Conservation (phyloP, 2,888 invertebrate species). For the Eucriotettix oculatus region DNA sequence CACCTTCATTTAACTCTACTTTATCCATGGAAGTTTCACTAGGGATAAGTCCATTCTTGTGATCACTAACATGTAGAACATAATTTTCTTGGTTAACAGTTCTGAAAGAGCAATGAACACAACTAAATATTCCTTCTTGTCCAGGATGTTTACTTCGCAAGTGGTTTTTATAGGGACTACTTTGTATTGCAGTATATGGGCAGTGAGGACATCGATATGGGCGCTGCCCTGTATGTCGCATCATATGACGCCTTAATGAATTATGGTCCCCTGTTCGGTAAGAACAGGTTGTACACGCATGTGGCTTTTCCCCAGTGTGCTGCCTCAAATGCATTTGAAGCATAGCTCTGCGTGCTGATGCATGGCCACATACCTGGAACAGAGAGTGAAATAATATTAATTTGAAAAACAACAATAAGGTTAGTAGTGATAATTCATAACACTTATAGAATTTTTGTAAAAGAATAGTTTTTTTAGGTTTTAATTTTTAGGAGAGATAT, state of each 20-base stretch:
- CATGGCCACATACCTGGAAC: conserved; percentile 42
- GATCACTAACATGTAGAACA: conserved; percentile 34
- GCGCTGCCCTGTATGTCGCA: conserved; percentile 37
- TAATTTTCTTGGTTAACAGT: conserved; percentile 38
- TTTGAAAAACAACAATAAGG: too few species aligned
- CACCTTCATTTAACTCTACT: not conserved
- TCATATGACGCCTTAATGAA: conserved; percentile 45
- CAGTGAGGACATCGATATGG: conserved; percentile 51
- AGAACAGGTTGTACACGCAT: conserved; percentile 48
- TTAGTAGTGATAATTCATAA: too few species aligned
- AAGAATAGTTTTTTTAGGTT: too few species aligned
- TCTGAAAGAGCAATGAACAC: conserved; percentile 35
- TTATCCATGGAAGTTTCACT: not conserved
- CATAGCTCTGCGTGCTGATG: conserved; percentile 53
- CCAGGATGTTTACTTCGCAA: conserved; percentile 35
- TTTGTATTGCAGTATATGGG: conserved; percentile 50
- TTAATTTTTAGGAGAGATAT: too few species aligned
- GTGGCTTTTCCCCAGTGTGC: conserved; percentile 64
- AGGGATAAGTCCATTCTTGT: conserved; percentile 31
- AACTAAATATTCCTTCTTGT: conserved; percentile 31
- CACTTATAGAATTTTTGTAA: too few species aligned
- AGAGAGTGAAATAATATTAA: too few species aligned
- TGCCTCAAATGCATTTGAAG: conserved; percentile 52
- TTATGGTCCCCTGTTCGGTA: conserved; percentile 62
- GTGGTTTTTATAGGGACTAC: conserved; percentile 46